These are phyloP conservation scores for Chaetogeoica ovagalla DNA, from an alignment of 2,888 invertebrate genomes.

Conservation along the genomic window DNA sequence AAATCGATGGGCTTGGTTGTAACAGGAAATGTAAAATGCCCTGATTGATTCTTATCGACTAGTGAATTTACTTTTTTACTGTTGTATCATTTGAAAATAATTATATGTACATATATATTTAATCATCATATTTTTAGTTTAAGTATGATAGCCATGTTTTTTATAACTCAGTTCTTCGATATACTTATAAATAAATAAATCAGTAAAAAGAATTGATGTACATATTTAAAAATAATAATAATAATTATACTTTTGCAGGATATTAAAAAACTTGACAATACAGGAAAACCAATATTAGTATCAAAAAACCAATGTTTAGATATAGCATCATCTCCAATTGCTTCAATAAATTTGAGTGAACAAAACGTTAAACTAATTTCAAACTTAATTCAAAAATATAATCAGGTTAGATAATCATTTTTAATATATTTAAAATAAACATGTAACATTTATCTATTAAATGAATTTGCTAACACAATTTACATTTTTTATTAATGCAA, in stretches of 20 bases:
- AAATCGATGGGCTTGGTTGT: too few relatives aligned
- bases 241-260: conserved; percentile 37
- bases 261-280: conserved; percentile 51
- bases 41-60: too few relatives aligned
- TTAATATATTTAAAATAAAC: conserved; percentile 3
- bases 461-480: neutral
- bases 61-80: too few relatives aligned
- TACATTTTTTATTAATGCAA: neutral
- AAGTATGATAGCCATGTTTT: too few relatives aligned
- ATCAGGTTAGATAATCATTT: conserved; percentile 26
- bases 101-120: too few relatives aligned
- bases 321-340: conserved; percentile 26
- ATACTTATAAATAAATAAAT: too few relatives aligned
- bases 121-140: too few relatives aligned
- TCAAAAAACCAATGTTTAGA: conserved; percentile 25
- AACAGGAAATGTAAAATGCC: too few relatives aligned
- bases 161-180: too few relatives aligned
- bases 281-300: conserved; percentile 50
- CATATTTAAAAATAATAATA: neutral
- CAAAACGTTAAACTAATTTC: conserved; percentile 21
- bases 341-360: conserved; percentile 42
- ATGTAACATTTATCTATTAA: neutral
- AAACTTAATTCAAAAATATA: conserved; percentile 35
- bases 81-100: too few relatives aligned
- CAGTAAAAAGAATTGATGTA: too few relatives aligned